Conservation (phyloP, 2,888 invertebrate genomes). For the Rhaphigaster nebulosa region DNA sequence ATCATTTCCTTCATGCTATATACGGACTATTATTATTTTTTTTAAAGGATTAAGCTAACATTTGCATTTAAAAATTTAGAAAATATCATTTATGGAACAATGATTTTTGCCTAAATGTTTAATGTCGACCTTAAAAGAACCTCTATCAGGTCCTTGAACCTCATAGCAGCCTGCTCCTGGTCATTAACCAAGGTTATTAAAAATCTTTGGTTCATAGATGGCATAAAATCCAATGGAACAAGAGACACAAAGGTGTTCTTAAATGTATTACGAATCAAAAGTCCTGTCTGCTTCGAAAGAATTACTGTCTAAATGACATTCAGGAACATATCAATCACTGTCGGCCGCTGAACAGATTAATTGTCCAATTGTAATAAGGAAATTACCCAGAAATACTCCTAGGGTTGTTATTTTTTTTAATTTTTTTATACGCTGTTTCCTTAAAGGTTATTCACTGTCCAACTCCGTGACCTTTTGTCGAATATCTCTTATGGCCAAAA, state of each 20-base stretch:
- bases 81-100: too few relatives aligned
- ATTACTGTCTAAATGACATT: not conserved
- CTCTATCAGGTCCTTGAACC: not conserved
- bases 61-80: too few relatives aligned
- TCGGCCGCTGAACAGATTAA: not conserved
- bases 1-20: too few relatives aligned
- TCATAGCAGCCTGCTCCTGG: not conserved
- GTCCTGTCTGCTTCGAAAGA: not conserved
- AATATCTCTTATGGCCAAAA: not conserved
- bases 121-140: too few relatives aligned
- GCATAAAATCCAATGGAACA: not conserved
- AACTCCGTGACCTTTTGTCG: not conserved
- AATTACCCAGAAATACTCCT: not conserved
- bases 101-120: too few relatives aligned
- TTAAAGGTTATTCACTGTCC: not conserved
- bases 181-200: not conserved
- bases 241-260: not conserved
- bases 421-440: not conserved
- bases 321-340: conserved; percentile 31
- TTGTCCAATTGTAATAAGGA: not conserved
- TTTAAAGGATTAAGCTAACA: too few relatives aligned
- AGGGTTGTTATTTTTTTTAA: not conserved
- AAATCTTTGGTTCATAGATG: not conserved
- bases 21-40: too few relatives aligned
- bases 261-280: not conserved